Conservation (phyloP, 2,797 vertebrate species). For the Linurgus olivaceus region DNA sequence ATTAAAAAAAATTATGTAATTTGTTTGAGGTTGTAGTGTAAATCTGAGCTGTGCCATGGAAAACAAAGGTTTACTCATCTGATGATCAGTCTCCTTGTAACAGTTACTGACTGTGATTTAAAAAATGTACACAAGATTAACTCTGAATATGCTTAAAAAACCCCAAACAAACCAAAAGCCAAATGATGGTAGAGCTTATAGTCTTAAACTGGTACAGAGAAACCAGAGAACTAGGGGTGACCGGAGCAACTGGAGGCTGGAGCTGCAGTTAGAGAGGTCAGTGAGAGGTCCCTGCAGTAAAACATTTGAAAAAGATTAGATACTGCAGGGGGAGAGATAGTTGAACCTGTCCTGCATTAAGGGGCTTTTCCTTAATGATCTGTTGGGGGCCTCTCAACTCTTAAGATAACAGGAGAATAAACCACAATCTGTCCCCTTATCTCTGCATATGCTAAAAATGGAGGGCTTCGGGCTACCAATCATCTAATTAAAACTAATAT, state of each 20-base stretch:
- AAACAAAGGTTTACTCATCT: neutral
- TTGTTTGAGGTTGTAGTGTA: neutral
- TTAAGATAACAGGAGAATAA: conserved; percentile 16
- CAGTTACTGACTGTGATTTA: neutral
- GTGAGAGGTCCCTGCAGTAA: conserved; percentile 37
- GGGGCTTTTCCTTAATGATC: conserved; percentile 33
- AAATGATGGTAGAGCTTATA: neutral
- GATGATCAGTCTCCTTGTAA: neutral
- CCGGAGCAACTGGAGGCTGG: neutral
- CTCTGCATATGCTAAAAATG: neutral
- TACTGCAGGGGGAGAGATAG: neutral
- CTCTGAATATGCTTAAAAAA: neutral
- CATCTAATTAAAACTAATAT: neutral
- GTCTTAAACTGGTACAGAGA: neutral
- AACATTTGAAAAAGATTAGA: conserved; percentile 53
- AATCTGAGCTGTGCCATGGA: neutral
- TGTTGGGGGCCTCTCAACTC: neutral
- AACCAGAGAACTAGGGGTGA: neutral
- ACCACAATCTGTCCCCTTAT: neutral
- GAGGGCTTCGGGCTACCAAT: neutral
- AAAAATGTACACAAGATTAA: neutral
- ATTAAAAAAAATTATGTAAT: neutral
- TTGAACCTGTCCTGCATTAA: conserved; percentile 3
- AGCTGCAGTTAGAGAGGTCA: conserved; percentile 35
- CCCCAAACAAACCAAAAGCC: neutral